Evolutionary conservation across 2,888 invertebrate genomes (phyloP), one percentile per base, ranked within the genome.

Genomic region (Caenorhabditis sp.): DNA sequence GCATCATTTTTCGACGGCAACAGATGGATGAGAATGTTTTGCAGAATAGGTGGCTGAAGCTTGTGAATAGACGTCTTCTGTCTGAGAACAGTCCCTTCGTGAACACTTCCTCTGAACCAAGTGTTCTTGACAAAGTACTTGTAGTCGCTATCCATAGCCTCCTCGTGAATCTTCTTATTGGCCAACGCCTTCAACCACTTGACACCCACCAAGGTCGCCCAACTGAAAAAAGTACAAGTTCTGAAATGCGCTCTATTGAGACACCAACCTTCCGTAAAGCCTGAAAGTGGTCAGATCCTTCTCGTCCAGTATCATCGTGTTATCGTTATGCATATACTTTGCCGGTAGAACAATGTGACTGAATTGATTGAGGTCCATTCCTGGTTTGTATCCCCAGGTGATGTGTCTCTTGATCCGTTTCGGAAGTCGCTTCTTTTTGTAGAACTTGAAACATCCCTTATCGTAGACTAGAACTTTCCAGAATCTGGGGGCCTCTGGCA

Each of bases 391-490:
- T 31, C 64, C 64, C 64, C 64, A 66, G 8, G n/a, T 49, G 1
- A 47, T 49, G 24, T 31, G n/a, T 2, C 19, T 31, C 22, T 66
- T 66, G n/a, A 66, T 49, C 19, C 64, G 19, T n/a, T 4, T 24
- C 47, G 64, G 64, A 3, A 66, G 49, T 14, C 31, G 31, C 49
- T 49, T 66, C n/a, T 47, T 47, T 2, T 49, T n/a, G 6, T 24
- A 12, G 4, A n/a, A 22, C 22, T 19, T 24, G 19, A 66, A 31
- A 5, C 12, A 10, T 14, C n/a, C 28, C 7, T 44, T 24, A 22
- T 66, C 64, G 10, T 26, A 31, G 2, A 66, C 49, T 3, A 66
- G 22, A 10, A 66, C 47, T 1, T 66, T 66, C 64, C 64, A 66
- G 26, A 7, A 47, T 10, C 64, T 26, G 1, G n/a, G 8, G 7